Evolutionary conservation across 2,888 invertebrate species (phyloP), one percentile per base, ranked within the genome.

Genomic region (Drosophila aldrichi): DNA sequence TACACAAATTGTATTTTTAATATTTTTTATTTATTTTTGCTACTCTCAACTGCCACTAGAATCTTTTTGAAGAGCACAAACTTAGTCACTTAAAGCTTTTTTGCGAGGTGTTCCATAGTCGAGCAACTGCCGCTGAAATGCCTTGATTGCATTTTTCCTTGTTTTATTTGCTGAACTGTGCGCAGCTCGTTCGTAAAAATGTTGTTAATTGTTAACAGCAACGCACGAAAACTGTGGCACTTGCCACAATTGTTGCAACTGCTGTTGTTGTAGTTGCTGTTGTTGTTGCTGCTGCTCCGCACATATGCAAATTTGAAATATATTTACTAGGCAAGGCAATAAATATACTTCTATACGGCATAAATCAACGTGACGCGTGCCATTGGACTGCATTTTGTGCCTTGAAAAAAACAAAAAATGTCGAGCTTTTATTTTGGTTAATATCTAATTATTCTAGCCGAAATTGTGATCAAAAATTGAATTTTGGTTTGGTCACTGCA

Each of bases 401-500:
- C 40, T 49, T n/a, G n/a, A 52, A 56, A 59, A 25, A 7, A 25
- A 25, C 5, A 25, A 6, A 57, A 56, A 41, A 32, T 57, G 51
- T 34, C 41, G 29, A 61, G 52, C 43, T 60, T 56, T 18, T 55
- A 73, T 57, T 58, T 62, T 25, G 55, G 73, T 29, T 74, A 78
- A 73, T 56, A 89, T 87, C 76, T 79, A 81, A 84, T 84, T 86
- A 72, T 67, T 67, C 71, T 12, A 71, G 70, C 68, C 61, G 62
- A 68, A 71, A 38, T 49, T 64, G 34, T 49, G 65, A 12, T 56
- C 55, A 25, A 20, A 67, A 77, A 76, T 64, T 66, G 32, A 52
- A 29, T 36, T 63, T 63, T 32, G 34, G 29, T 49, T 49, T 49
- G 49, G 43, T 16, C 38, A 18, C 38, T 32, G 22, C 20, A 52